Percentiles rank a stretch among this genome's conserved stretches.
These are phyloP conservation scores for Falco novaeseelandiae DNA, from an alignment of 2,797 vertebrate genomes.

Conservation along the genomic window DNA sequence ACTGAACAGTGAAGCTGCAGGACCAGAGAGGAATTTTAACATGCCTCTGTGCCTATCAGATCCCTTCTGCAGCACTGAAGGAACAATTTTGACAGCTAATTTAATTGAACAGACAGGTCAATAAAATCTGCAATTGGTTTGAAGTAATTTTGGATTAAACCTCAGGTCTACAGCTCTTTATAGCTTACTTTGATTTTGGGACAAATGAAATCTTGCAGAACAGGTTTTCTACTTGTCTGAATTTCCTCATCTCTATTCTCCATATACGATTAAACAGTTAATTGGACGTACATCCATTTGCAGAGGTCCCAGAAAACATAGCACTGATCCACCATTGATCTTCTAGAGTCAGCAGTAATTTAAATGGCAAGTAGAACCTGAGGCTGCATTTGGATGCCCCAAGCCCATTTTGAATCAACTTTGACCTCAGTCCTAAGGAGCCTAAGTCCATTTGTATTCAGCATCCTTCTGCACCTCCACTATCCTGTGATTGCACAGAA, in stretches of 20 bases:
- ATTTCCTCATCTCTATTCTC: background rate
- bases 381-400: background rate
- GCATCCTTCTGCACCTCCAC: background rate
- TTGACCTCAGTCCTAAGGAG: background rate
- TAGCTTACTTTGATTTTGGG: background rate
- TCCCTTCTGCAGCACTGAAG: background rate
- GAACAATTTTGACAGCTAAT: conserved; percentile 42
- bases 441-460: background rate
- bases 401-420: background rate
- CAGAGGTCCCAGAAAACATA: background rate
- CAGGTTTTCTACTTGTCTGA: background rate
- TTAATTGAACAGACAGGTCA: conserved; percentile 47
- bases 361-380: background rate
- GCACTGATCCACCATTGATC: background rate
- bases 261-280: background rate
- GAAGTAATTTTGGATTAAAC: conserved; percentile 46
- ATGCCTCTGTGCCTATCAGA: conserved; percentile 1
- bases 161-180: conserved; percentile 1
- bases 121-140: conserved; percentile 53
- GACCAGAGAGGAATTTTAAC: background rate
- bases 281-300: background rate
- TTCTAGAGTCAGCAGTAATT: background rate
- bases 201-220: background rate
- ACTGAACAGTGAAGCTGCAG: background rate
- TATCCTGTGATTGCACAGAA: background rate